Evolutionary conservation across 2,113 vertebrate species (phyloP).

Genomic region (Ia io): DNA sequence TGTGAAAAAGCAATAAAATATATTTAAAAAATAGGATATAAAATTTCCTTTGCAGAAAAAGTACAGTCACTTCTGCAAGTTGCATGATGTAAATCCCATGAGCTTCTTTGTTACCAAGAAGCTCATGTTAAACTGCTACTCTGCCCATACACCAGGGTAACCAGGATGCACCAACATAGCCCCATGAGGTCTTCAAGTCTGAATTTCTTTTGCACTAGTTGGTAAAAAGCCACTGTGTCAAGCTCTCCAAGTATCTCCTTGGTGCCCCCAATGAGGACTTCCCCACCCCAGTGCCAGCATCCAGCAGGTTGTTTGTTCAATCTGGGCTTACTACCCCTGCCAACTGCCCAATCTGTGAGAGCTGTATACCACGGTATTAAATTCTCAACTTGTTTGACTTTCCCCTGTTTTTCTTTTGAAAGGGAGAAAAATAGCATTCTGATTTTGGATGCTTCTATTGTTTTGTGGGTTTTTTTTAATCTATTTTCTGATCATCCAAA

Average conservation of each 20-base stretch:
- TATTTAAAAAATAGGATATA: neutral
- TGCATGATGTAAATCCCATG: neutral
- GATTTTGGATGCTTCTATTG: neutral
- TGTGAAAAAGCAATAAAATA: too few relatives aligned
- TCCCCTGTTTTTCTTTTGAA: constrained; percentile 16
- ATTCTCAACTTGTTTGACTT: neutral
- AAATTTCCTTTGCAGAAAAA: neutral
- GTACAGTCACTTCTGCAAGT: neutral
- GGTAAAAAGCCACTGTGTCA: neutral
- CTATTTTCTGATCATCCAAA: neutral
- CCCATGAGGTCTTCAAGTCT: neutral
- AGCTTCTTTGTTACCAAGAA: neutral
- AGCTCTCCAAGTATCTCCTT: neutral
- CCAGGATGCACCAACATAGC: neutral
- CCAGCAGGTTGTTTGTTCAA: neutral
- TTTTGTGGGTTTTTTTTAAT: neutral
- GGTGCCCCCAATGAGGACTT: neutral
- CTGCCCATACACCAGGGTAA: neutral
- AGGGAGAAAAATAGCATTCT: neutral
- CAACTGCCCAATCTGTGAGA: neutral
- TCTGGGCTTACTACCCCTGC: too few relatives aligned
- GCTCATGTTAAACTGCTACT: too few relatives aligned
- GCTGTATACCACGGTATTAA: neutral
- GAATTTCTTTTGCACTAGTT: neutral
- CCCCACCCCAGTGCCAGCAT: too few relatives aligned